Base-by-base conservation (phyloP, 2,888 invertebrate genomes). In the Molanna angustata region DNA sequence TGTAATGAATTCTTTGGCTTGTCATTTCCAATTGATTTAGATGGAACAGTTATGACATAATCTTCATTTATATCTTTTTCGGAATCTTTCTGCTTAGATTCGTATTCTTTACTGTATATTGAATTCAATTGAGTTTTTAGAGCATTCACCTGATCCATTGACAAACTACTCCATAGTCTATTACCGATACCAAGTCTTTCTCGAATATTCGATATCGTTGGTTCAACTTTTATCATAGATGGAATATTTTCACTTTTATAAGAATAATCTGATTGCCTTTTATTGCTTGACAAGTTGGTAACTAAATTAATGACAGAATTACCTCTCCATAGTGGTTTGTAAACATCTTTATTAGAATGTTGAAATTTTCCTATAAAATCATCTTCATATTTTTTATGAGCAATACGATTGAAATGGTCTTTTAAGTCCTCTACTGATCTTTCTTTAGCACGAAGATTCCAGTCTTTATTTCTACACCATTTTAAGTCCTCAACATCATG, bases 341-440 rank as follows among this genome's bases (percentile, higher is more conserved):
- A 89, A 1, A 80, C 79, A 61, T 90, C 90, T 66, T 83, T 85
- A 4, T 73, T 70, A 11, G 70, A 69, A 4, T 75, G 64, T 44
- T 75, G 72, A 13, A 67, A 64, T 45, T 70, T 66, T 49, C 67
- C 70, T 54, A 71, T 62, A 63, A 77, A 64, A 65, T 82, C 72
- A 63, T 69, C 56, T 61, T 80, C 71, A 27, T 67, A 71, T 73
- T 67, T 61, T 61, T 44, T 55, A 11, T 76, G 72, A 43, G 80
- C 74, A 52, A 85, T 71, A 64, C 81, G 83, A 64, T 84, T 83
- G 63, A 90, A 90, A 63, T 85, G 84, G 57, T 86, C 85, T 62
- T 86, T 84, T 7, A 94, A 79, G 69, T 94, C 89, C 68, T 90
- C 90, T 0, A 94, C 90, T 0, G 94, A 93, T 65, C 89, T 88